Base-by-base conservation (phyloP, 1,140 invertebrate species). In the Pseudomyrmex sp. region DNA sequence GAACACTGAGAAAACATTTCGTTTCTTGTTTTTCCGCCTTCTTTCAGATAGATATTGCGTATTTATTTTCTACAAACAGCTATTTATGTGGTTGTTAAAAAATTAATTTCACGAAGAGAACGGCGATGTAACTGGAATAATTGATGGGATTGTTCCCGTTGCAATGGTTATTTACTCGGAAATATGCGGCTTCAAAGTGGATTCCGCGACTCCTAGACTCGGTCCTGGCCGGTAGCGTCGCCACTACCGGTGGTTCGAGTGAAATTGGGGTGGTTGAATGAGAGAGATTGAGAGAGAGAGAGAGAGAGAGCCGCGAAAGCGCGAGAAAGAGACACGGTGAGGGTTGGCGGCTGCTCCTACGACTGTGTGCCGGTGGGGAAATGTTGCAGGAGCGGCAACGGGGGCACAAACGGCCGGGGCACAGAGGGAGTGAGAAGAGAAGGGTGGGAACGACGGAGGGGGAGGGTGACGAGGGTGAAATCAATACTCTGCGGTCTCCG, bases 401-500 rank as follows among this genome's bases (percentile, higher is more conserved):
- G 83, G 86, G 87, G 85, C 80, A 88, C 82, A 83, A 77, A 58
- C 82, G 61, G 66, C 72, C 54, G 68, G 69, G 74, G 73, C 74
- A 86, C 80, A 88, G 61, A 56, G 88, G 66, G 85, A 79, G 88
- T 85, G 61, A 15, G 62, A 58, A 7, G 56, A 65, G n/a, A 54
- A 69, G 84, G 82, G 56, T 62, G 50, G 62, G 50, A 15, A 48
- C 66, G 46, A 72, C 65, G 73, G 82, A 66, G 62, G 77, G 87
- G 85, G 90, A 7, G 35, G 35, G 35, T 35, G 35, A 35, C 35
- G 35, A 35, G 35, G 91, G 82, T 92, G 91, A 92, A 93, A 93
- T 93, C 93, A 94, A 93, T 94, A 93, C 92, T 94, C 92, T 93
- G 93, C 91, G 92, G 92, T 93, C 92, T 93, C 93, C 93, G 92